Evolutionary conservation across 2,113 vertebrate genomes (phyloP).

Genomic region (Polyodon spathula): DNA sequence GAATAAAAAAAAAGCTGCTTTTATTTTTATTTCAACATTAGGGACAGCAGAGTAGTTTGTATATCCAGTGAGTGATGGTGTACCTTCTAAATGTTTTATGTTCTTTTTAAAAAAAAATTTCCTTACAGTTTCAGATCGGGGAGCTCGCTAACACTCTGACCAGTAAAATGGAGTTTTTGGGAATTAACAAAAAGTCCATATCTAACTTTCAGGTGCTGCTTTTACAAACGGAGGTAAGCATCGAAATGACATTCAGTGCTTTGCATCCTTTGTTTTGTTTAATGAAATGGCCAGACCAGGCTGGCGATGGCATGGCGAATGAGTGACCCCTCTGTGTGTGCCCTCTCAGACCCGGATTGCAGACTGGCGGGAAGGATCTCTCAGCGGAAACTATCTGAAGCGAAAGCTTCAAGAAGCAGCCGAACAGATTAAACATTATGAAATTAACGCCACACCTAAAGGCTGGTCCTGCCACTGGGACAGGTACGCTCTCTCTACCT

Average conservation of each 20-base stretch:
- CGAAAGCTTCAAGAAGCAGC: conserved; percentile 95
- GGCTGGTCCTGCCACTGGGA: conserved; percentile 99
- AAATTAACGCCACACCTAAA: conserved; percentile 99
- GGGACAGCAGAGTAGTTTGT: no score
- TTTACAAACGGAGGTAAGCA: conserved; percentile 86
- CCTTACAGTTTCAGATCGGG: conserved; percentile 91
- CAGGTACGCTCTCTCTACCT: conserved; percentile 99
- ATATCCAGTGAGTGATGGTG: no score
- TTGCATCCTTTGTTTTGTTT: no score
- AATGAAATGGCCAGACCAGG: no score
- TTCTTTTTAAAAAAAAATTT: conserved; percentile 7
- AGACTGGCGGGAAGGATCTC: conserved; percentile 95
- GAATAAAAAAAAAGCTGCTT: no score
- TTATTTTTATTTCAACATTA: no score
- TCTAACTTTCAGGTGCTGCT: conserved; percentile 97
- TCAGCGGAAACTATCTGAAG: conserved; percentile 95
- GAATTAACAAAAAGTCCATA: conserved; percentile 90
- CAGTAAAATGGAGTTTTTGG: conserved; percentile 95
- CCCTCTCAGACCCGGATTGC: conserved; percentile 81
- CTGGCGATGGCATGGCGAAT: no score
- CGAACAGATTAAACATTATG: conserved; percentile 99
- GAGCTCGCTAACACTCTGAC: conserved; percentile 94
- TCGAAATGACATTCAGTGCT: no score
- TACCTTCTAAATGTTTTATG: background rate
- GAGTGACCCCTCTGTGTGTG: background rate